Percentiles rank a stretch among this genome's conserved stretches.
phyloP scores from a whole-genome alignment of 2,113 vertebrate genomes.

The Isichthys henryi region DNA sequence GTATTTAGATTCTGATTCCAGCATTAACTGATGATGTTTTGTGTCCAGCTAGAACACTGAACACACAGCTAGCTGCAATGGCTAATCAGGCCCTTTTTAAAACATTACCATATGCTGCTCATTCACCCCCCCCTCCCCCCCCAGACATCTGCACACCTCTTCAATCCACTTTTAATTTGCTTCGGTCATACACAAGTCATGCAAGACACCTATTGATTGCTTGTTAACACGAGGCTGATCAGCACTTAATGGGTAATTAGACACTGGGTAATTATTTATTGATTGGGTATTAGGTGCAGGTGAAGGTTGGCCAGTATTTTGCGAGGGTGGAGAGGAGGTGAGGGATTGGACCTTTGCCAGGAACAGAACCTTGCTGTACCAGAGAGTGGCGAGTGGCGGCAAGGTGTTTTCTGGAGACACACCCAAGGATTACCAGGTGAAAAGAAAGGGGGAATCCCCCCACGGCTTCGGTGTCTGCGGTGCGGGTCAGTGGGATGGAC shows the following conservation, averaged over 20 bases:
- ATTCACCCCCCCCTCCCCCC: conserved; percentile 11
- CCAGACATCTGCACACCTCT: conserved; percentile 32
- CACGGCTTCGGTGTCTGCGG: background rate
- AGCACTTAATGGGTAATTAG: conserved; percentile 40
- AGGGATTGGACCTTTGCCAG: background rate
- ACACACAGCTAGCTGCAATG: background rate
- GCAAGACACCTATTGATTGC: conserved; percentile 30
- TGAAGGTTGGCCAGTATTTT: conserved; percentile 18
- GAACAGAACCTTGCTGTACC: background rate
- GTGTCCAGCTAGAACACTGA: background rate
- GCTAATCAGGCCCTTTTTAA: background rate
- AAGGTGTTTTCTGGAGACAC: background rate
- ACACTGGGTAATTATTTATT: conserved; percentile 42
- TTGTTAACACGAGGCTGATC: conserved; percentile 38
- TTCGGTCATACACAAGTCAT: conserved; percentile 20
- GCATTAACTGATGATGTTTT: background rate
- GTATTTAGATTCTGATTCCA: background rate
- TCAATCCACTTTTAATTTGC: conserved; percentile 33
- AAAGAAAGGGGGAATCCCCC: background rate
- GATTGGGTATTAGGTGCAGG: conserved; percentile 32
- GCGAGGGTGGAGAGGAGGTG: background rate
- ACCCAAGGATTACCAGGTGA: background rate
- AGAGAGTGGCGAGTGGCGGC: background rate
- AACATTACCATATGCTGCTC: conserved; percentile 13
- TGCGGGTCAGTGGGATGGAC: background rate